Evolutionary conservation across 2,113 vertebrate genomes (phyloP), one percentile per base, ranked within the genome.

Genomic region (Cebus imitator): DNA sequence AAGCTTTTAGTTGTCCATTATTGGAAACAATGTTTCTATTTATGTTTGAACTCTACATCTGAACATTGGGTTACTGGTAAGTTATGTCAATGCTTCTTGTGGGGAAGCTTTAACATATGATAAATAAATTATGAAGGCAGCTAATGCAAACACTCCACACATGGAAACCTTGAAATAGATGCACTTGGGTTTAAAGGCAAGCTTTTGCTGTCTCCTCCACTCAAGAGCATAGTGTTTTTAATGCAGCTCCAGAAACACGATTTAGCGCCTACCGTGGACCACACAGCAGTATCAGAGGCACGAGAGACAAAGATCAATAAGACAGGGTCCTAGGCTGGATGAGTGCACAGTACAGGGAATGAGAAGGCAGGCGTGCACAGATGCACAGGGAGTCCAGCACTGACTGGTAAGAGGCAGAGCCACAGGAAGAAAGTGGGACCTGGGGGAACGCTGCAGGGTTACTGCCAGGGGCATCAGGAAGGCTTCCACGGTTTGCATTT

Each of bases 391-490:
- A 30, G 13, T 37, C 11, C 1, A 6, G 50, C 75, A 16, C 50
- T 9, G 4, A 2, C 14, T n/a, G 20, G 25, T 3, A 23, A n/a
- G 25, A 2, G 1, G 73, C 30, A 21, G 58, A 58, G 40, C 10
- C 6, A 14, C 0, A 0, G 35, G 20, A 43, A 76, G 83, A 83
- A 50, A 35, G 23, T 1, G 3, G n/a, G 27, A 35, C 55, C 35
- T 1, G 25, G 3, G 8, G 23, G 27, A 30, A 20, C 1, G 5
- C 0, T 1, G 27, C 72, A 9, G 2, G 10, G 30, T 16, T n/a
- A 17, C 66, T 18, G 5, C 17, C 18, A 8, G 1, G 18, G 12
- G 52, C 2, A 4, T 45, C 16, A 1, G 16, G 30, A 64, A 40
- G 78, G 27, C 57, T 43, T 48, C 37, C 11, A 8, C 2, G 3